A percentile compares a stretch with the other conserved stretches of the same genome.
These are phyloP conservation scores for Drosophila neonasuta DNA, from an alignment of 2,888 invertebrate genomes.

Conservation along the genomic window DNA sequence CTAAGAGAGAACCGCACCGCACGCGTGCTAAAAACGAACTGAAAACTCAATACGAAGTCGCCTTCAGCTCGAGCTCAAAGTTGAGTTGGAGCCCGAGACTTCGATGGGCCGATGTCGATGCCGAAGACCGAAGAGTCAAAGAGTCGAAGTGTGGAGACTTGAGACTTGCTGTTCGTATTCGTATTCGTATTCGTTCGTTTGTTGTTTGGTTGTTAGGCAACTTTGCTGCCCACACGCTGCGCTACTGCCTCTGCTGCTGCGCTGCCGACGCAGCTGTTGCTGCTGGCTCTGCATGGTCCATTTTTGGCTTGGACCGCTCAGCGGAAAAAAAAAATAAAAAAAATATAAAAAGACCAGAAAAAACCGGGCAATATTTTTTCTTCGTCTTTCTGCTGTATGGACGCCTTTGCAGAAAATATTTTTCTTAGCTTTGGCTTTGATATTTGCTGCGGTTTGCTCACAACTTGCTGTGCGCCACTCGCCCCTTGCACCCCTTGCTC, in stretches of 20 bases:
- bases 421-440: slow-evolving; percentile 44
- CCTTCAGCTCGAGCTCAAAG: slow-evolving; percentile 27
- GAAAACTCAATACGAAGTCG: slow-evolving; percentile 56
- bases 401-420: slow-evolving; percentile 72
- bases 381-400: slow-evolving; percentile 49
- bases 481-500: slow-evolving; percentile 20
- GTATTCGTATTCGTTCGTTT: slow-evolving; percentile 25
- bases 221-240: slow-evolving; percentile 77
- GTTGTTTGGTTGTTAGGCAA: slow-evolving; percentile 69
- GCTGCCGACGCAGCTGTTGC: slow-evolving; percentile 28
- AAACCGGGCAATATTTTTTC: slow-evolving; percentile 56
- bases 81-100: slow-evolving; percentile 29
- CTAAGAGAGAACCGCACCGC: slow-evolving; percentile 76
- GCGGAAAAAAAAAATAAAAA: slow-evolving; percentile 16
- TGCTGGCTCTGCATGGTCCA: slow-evolving; percentile 64
- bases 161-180: slow-evolving; percentile 42
- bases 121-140: slow-evolving; percentile 9
- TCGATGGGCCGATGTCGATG: slow-evolving; percentile 39
- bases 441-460: slow-evolving; percentile 38
- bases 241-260: slow-evolving; percentile 31
- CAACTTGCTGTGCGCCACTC: slow-evolving; percentile 20
- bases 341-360: slow-evolving; percentile 12
- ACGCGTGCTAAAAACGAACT: slow-evolving; percentile 78
- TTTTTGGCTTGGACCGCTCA: slow-evolving; percentile 75
- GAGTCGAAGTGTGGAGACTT: slow-evolving; percentile 55